Evolutionary conservation across 2,113 vertebrate genomes (phyloP).

Genomic region (Gopherus evgoodei): DNA sequence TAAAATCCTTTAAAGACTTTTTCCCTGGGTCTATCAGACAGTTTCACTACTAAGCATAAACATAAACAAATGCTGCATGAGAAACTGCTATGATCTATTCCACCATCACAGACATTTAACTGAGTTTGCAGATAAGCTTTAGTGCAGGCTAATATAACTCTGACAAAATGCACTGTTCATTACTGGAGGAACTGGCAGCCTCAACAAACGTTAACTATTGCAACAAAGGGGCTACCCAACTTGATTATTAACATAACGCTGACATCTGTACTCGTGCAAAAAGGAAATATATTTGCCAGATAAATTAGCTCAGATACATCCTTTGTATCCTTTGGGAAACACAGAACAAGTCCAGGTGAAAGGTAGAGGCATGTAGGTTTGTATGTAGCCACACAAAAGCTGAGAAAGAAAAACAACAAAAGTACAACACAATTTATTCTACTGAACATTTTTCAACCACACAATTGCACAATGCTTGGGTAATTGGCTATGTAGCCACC

Average conservation of each 20-base stretch:
- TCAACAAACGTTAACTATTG: neutral
- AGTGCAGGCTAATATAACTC: neutral
- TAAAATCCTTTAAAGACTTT: neutral
- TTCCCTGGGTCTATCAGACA: neutral
- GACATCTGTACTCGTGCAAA: neutral
- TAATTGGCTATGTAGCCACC: neutral
- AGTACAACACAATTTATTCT: neutral
- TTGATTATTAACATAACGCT: neutral
- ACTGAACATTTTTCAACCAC: neutral
- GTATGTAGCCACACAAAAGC: neutral
- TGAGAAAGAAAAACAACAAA: neutral
- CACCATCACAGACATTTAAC: neutral
- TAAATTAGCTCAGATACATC: neutral
- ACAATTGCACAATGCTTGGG: neutral
- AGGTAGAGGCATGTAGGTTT: neutral
- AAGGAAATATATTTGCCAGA: conserved; percentile 20
- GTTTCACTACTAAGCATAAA: neutral
- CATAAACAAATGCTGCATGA: neutral
- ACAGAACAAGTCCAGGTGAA: neutral
- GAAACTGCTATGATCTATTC: neutral
- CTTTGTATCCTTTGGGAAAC: neutral
- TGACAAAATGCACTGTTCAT: neutral
- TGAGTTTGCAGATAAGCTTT: neutral
- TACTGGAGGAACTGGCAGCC: neutral
- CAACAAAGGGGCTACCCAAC: neutral